phyloP scores from a whole-genome alignment of 1,140 invertebrate species.

The Polypedilum pembai region DNA sequence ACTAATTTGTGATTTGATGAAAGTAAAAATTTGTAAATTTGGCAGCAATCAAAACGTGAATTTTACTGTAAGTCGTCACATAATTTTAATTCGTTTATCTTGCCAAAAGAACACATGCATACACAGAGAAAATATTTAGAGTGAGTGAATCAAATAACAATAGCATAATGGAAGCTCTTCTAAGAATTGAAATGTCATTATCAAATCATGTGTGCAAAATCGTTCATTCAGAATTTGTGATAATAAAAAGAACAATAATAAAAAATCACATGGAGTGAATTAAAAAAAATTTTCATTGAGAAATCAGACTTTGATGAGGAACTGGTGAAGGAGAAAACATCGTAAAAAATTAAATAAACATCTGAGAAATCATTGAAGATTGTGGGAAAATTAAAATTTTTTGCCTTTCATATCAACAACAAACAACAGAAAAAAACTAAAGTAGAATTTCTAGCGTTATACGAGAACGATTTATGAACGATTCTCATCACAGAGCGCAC shows the following conservation, averaged over 20 bases:
- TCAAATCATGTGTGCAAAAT: conserved; percentile 1
- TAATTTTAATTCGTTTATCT: no score
- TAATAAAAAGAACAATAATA: background rate
- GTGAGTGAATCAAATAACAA: no score
- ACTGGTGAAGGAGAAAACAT: background rate
- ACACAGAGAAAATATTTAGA: no score
- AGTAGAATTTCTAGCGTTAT: background rate
- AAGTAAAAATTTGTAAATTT: background rate
- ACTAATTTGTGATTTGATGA: background rate
- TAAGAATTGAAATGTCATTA: conserved; percentile 12
- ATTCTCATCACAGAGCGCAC: conserved; percentile 1
- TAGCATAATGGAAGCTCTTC: background rate
- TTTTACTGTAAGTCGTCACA: background rate
- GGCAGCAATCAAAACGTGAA: conserved; percentile 10
- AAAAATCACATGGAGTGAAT: background rate
- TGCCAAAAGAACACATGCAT: no score
- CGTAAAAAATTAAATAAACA: no score
- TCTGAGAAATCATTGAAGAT: conserved; percentile 15
- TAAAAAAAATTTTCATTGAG: background rate
- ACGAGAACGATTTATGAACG: background rate
- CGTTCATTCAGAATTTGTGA: background rate
- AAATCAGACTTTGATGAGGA: background rate
- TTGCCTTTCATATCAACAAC: background rate
- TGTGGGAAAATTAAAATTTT: background rate
- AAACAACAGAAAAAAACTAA: background rate